These are phyloP conservation scores for Homarus gammarus DNA, from an alignment of 2,888 invertebrate species.

Conservation along the genomic window DNA sequence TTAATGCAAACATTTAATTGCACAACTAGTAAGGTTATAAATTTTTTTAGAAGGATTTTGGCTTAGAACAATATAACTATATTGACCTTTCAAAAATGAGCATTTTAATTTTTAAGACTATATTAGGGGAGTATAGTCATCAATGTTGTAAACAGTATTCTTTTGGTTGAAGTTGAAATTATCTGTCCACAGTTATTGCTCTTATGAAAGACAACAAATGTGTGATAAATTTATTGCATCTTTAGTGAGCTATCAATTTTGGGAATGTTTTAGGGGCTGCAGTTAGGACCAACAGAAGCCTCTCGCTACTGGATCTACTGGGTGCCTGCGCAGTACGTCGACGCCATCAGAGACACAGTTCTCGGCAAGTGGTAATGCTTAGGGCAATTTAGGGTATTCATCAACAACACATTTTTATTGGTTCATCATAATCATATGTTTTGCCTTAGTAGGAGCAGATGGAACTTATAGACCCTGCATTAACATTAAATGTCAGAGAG, in stretches of 20 bases:
- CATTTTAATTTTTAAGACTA: too few species aligned
- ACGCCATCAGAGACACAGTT: constrained; percentile 93
- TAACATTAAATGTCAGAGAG: constrained; percentile 1
- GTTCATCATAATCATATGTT: constrained; percentile 26
- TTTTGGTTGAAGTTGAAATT: not conserved
- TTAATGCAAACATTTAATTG: too few species aligned
- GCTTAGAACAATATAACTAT: too few species aligned
- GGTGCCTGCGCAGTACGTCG: constrained; percentile 92
- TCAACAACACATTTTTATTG: constrained; percentile 33
- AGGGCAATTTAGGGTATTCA: constrained; percentile 17
- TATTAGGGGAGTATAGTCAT: too few species aligned
- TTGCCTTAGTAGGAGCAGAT: constrained; percentile 33
- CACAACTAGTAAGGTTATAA: too few species aligned
- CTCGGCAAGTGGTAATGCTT: constrained; percentile 82
- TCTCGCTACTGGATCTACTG: constrained; percentile 96
- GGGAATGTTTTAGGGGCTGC: constrained; percentile 85
- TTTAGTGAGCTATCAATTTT: not conserved
- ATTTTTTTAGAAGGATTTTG: too few species aligned
- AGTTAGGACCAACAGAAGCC: constrained; percentile 93
- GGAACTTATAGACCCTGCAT: not conserved
- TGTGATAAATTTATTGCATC: not conserved
- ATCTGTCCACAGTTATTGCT: too few species aligned
- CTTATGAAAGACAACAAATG: too few species aligned
- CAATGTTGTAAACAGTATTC: too few species aligned
- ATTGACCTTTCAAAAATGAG: too few species aligned